Evolutionary conservation across 2,113 vertebrate genomes (phyloP).

Genomic region (Uropsilus gracilis): DNA sequence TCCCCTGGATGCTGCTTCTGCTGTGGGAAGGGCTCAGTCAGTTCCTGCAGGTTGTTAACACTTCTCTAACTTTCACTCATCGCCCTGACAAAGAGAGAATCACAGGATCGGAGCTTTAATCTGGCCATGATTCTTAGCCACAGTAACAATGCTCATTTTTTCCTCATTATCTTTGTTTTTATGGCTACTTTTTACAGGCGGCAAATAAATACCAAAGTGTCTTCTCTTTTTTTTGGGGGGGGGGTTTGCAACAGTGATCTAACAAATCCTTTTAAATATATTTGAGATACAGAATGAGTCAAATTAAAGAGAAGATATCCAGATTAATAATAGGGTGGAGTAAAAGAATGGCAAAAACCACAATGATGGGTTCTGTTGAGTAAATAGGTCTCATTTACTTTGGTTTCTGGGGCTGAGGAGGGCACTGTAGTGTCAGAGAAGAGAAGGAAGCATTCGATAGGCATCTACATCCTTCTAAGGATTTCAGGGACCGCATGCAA

Average conservation of each 20-base stretch:
- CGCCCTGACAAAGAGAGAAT: neutral
- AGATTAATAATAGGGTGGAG: neutral
- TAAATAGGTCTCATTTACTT: neutral
- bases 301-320: neutral
- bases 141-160: neutral
- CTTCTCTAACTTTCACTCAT: neutral
- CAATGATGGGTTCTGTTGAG: neutral
- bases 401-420: neutral
- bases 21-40: accelerated
- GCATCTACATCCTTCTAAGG: neutral
- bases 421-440: neutral
- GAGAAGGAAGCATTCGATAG: neutral
- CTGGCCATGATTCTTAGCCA: neutral
- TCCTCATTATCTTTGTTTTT: neutral
- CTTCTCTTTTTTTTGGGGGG: neutral
- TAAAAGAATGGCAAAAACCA: neutral
- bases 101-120: neutral
- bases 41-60: accelerated
- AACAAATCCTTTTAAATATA: neutral
- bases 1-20: too few relatives aligned
- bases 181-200: neutral
- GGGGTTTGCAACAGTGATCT: neutral
- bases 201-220: neutral
- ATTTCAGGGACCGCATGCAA: neutral
- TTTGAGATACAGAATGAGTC: neutral